These are phyloP conservation scores for Dicycla oo DNA, from an alignment of 2,888 invertebrate genomes.

Conservation along the genomic window DNA sequence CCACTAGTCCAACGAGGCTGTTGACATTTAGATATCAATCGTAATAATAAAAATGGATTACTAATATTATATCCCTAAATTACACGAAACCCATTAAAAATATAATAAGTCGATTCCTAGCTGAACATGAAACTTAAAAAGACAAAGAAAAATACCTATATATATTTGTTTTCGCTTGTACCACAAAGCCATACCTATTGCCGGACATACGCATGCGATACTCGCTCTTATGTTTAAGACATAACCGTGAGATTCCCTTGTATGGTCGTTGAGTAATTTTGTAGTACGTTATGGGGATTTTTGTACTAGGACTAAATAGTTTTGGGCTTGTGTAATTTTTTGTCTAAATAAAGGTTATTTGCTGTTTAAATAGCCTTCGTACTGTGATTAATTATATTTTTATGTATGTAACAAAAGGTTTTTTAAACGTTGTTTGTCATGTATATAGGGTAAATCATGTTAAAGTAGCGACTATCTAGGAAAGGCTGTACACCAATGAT, in stretches of 20 bases:
- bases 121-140: constrained; percentile 24
- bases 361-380: background rate
- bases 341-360: constrained; percentile 10
- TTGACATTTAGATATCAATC: background rate
- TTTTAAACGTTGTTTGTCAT: constrained; percentile 2
- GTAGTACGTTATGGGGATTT: constrained; percentile 88
- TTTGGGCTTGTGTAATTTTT: constrained; percentile 70
- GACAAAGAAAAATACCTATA: constrained; percentile 51
- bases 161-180: constrained; percentile 76
- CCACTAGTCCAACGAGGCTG: background rate
- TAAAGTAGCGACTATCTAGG: background rate
- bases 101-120: constrained; percentile 19
- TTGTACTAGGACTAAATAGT: constrained; percentile 69
- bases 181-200: constrained; percentile 80
- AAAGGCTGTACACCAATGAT: too few relatives aligned
- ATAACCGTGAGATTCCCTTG: constrained; percentile 79
- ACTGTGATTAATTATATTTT: constrained; percentile 11
- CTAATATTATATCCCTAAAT: constrained; percentile 2
- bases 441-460: background rate
- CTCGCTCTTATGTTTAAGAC: constrained; percentile 67
- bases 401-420: background rate
- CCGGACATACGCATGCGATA: constrained; percentile 65
- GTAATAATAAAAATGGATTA: background rate
- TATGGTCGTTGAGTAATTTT: constrained; percentile 79
- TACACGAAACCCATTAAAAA: constrained; percentile 21